phyloP scores from a whole-genome alignment of 2,888 invertebrate genomes.

The Tenthredo notha region DNA sequence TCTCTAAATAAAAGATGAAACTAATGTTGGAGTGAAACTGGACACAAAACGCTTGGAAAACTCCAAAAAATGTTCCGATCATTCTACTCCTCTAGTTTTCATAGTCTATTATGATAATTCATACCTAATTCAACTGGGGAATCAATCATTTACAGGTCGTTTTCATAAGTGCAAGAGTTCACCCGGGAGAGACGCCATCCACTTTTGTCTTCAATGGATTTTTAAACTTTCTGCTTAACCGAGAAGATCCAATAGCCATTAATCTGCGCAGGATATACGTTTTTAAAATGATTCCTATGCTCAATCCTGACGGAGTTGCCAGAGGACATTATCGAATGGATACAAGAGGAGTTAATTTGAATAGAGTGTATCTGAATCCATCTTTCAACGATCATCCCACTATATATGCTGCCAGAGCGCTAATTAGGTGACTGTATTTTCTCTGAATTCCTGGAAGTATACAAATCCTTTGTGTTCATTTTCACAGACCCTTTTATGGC shows the following conservation, averaged over 20 bases:
- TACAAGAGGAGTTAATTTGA: slow-evolving; percentile 92
- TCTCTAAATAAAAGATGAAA: background rate
- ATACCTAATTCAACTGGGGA: slow-evolving; percentile 45
- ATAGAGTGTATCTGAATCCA: slow-evolving; percentile 92
- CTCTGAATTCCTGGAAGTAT: background rate
- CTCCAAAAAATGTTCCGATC: background rate
- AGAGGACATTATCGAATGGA: slow-evolving; percentile 93
- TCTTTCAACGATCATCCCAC: slow-evolving; percentile 88
- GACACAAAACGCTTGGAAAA: background rate
- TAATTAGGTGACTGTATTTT: slow-evolving; percentile 83
- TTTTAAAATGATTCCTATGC: slow-evolving; percentile 93
- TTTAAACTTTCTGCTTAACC: slow-evolving; percentile 87
- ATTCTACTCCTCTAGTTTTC: background rate
- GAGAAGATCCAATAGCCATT: slow-evolving; percentile 88
- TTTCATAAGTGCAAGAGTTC: slow-evolving; percentile 93
- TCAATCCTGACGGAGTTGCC: slow-evolving; percentile 95
- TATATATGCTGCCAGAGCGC: slow-evolving; percentile 90
- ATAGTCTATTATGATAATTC: slow-evolving; percentile 31
- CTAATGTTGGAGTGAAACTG: background rate
- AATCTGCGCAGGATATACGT: slow-evolving; percentile 88
- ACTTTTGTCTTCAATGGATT: slow-evolving; percentile 95
- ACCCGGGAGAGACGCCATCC: slow-evolving; percentile 95
- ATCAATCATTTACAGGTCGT: slow-evolving; percentile 83
- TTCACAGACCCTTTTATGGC: slow-evolving; percentile 68
- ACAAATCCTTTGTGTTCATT: background rate